These are phyloP conservation scores for Zaprionus lineosus DNA, from an alignment of 2,888 invertebrate species.

Conservation along the genomic window DNA sequence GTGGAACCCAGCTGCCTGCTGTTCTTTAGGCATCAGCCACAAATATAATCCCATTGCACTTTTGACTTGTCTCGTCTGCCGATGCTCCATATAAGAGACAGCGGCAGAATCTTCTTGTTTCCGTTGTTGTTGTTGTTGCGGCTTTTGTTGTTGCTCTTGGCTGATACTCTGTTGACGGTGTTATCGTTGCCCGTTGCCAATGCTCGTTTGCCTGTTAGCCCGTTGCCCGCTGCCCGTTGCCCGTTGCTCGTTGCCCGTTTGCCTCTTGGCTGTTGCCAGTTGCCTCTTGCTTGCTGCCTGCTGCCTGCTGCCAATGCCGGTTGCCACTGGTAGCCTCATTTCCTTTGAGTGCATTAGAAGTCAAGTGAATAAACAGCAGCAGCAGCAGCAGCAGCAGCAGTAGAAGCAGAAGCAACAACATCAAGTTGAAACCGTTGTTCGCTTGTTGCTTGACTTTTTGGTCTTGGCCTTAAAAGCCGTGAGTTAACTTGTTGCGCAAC, in stretches of 20 bases:
- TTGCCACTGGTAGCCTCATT: slow-evolving; percentile 67
- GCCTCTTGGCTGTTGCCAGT: slow-evolving; percentile 12
- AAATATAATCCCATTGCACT: slow-evolving; percentile 59
- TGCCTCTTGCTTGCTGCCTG: slow-evolving; percentile 10
- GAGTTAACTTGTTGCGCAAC: slow-evolving; percentile 66
- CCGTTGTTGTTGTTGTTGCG: slow-evolving; percentile 38
- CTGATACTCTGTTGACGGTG: slow-evolving; percentile 27
- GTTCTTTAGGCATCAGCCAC: not conserved
- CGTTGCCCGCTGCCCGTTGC: slow-evolving; percentile 27
- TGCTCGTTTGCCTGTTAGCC: slow-evolving; percentile 8
- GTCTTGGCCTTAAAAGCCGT: slow-evolving; percentile 67
- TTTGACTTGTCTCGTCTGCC: slow-evolving; percentile 53
- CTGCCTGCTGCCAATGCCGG: slow-evolving; percentile 43
- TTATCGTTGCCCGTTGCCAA: slow-evolving; percentile 27
- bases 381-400: slow-evolving; percentile 26
- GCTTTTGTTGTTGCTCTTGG: slow-evolving; percentile 4
- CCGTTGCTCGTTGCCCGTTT: slow-evolving; percentile 24
- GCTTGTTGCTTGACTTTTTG: slow-evolving; percentile 60
- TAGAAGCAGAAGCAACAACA: not conserved
- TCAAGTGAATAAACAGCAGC: slow-evolving; percentile 60
- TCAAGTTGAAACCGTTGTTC: slow-evolving; percentile 48
- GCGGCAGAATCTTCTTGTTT: slow-evolving; percentile 33
- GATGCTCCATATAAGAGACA: slow-evolving; percentile 47
- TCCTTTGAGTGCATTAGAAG: slow-evolving; percentile 66
- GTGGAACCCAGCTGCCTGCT: not conserved